Evolutionary conservation across 2,113 vertebrate species (phyloP).

Genomic region (Ammodytes dubius): DNA sequence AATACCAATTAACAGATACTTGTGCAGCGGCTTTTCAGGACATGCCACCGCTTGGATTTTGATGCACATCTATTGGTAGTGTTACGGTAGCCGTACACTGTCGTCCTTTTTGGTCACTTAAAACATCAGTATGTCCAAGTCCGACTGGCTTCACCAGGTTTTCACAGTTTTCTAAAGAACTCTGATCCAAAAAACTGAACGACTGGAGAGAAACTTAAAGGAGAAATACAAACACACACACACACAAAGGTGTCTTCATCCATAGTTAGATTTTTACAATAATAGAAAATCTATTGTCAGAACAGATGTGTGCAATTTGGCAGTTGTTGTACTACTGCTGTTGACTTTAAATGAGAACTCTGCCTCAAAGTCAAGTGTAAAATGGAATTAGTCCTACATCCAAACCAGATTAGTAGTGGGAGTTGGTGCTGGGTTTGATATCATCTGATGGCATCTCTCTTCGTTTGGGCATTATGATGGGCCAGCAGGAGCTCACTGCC

Average conservation of each 20-base stretch:
- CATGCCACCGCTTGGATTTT: neutral
- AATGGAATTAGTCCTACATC: constrained; percentile 7
- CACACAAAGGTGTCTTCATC: no score
- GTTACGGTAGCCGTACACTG: neutral
- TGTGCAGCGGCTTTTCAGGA: no score
- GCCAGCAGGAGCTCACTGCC: constrained; percentile 68
- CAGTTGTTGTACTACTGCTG: neutral
- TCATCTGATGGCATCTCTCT: constrained; percentile 53
- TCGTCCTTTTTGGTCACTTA: no score
- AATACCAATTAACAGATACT: neutral
- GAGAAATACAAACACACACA: no score
- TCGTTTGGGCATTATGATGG: constrained; percentile 44
- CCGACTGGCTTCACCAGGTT: no score
- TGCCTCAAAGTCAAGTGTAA: constrained; percentile 2
- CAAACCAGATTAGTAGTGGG: constrained; percentile 30
- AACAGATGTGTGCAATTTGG: no score
- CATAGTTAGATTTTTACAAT: no score
- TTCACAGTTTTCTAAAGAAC: no score
- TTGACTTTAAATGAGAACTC: neutral
- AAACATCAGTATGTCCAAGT: no score
- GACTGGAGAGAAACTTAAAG: no score
- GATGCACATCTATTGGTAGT: neutral
- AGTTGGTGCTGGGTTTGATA: constrained; percentile 12
- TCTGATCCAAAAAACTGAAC: no score
- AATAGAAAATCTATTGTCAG: no score